phyloP scores from a whole-genome alignment of 2,888 invertebrate species.

The Azorinus chamasolen region DNA sequence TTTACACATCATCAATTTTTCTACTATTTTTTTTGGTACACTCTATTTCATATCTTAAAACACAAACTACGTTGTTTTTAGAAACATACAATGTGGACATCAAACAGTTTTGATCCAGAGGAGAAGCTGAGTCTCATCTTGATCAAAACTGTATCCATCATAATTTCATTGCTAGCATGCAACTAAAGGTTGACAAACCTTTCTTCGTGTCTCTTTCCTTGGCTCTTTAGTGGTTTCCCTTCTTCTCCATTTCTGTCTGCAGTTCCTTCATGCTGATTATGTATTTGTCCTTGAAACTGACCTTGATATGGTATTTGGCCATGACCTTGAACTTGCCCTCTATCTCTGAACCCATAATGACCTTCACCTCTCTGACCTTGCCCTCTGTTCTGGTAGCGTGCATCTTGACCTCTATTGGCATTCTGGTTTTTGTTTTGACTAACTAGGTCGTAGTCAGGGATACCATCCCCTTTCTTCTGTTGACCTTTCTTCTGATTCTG shows the following conservation, averaged over 20 bases:
- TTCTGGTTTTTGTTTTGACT: constrained; percentile 5
- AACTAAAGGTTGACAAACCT: no score
- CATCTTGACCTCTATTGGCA: constrained; percentile 11
- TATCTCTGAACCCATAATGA: neutral
- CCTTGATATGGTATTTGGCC: constrained; percentile 3
- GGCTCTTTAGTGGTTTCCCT: constrained; percentile 31
- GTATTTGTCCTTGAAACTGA: constrained; percentile 2
- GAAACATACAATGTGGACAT: no score
- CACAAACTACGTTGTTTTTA: no score
- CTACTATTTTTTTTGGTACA: no score
- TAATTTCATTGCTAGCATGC: no score
- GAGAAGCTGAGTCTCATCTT: no score
- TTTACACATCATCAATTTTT: no score
- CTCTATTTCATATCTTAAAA: no score
- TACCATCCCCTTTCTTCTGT: constrained; percentile 2
- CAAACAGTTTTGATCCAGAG: no score
- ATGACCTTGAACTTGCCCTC: constrained; percentile 6
- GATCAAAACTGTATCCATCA: no score
- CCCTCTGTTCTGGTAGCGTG: constrained; percentile 13
- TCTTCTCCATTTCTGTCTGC: no score
- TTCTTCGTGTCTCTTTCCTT: constrained; percentile 52
- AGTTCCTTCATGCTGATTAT: neutral
- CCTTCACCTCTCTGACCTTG: constrained; percentile 3
- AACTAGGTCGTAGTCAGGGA: neutral
- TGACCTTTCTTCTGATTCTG: constrained; percentile 2